Conservation (phyloP, 2,113 vertebrate genomes). For the Cyanocitta stelleri region DNA sequence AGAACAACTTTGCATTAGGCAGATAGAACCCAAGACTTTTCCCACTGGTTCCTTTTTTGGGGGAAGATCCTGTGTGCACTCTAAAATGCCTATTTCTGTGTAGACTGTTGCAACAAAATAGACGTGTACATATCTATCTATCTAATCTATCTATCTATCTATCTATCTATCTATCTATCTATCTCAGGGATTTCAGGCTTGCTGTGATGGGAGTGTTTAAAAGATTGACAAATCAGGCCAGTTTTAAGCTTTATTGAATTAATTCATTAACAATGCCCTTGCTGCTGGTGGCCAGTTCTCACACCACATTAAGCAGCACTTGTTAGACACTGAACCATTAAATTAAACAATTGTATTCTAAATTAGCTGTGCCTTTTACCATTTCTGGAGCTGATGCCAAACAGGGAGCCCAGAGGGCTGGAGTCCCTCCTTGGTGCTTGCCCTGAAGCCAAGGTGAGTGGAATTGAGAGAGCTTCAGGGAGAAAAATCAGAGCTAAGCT, state of each 20-base stretch:
- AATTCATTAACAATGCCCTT: not conserved
- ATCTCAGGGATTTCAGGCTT: not conserved
- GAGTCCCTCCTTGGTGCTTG: not conserved
- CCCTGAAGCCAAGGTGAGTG: not conserved
- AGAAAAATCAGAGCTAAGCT: not conserved
- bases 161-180: not conserved
- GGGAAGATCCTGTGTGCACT: not conserved
- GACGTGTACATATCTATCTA: no score
- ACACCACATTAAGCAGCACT: not conserved
- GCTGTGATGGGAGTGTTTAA: not conserved
- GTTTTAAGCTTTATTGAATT: not conserved
- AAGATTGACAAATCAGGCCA: not conserved
- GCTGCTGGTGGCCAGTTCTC: not conserved
- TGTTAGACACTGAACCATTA: not conserved
- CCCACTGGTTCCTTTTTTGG: not conserved
- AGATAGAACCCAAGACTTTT: not conserved
- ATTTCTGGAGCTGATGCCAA: not conserved
- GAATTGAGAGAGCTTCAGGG: not conserved
- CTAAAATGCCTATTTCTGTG: not conserved
- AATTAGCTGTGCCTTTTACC: not conserved
- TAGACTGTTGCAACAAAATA: not conserved
- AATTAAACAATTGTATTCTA: not conserved
- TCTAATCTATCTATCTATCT: no score
- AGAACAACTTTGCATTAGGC: not conserved
- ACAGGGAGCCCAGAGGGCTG: not conserved